These are phyloP conservation scores for Mantis religiosa DNA, from an alignment of 2,888 invertebrate species.

Conservation along the genomic window DNA sequence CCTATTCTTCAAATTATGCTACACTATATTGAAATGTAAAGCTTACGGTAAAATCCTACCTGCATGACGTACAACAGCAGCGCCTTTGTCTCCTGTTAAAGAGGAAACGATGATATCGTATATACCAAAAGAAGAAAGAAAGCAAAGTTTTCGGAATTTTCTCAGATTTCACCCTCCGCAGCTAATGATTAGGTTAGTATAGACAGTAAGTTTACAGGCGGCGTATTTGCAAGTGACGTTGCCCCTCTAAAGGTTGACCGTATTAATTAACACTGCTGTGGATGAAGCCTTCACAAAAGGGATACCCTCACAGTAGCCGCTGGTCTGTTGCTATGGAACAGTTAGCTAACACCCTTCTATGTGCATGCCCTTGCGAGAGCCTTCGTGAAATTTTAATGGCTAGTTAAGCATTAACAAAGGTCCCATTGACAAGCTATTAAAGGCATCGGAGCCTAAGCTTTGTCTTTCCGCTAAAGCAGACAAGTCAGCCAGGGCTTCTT, in stretches of 20 bases:
- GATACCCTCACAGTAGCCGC: background rate
- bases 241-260: background rate
- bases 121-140: background rate
- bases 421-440: background rate
- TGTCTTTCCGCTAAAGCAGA: background rate
- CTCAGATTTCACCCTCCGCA: background rate
- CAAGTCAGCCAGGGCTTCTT: background rate
- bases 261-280: background rate
- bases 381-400: background rate
- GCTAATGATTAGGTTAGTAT: background rate
- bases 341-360: background rate
- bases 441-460: background rate
- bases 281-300: background rate
- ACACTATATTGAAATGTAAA: too few species aligned
- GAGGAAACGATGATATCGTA: background rate
- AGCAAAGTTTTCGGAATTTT: background rate
- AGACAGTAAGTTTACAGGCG: background rate
- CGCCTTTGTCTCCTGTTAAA: too few species aligned
- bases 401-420: conserved; percentile 8
- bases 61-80: too few species aligned
- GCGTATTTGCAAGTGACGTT: background rate
- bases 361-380: background rate
- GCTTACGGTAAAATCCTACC: too few species aligned
- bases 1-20: too few species aligned
- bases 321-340: background rate